Percentiles rank a stretch among this genome's conserved stretches.
Conservation (phyloP, 2,113 vertebrate genomes). For the Melospiza georgiana region DNA sequence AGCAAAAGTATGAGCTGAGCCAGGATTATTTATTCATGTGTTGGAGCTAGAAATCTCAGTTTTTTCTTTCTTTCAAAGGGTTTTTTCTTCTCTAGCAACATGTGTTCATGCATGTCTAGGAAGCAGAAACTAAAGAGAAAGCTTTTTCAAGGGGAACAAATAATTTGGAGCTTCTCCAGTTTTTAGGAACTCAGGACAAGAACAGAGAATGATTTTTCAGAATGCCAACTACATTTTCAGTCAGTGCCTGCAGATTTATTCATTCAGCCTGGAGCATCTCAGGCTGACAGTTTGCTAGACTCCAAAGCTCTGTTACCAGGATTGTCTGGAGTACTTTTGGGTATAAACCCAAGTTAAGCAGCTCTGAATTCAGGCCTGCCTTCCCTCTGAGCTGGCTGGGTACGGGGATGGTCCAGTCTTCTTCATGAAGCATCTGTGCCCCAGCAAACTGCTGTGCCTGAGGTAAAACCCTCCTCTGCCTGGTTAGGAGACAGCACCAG, state of each 20-base stretch:
- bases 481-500: background rate
- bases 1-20: background rate
- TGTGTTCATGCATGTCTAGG: background rate
- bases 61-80: background rate
- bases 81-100: background rate
- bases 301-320: background rate
- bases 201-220: background rate
- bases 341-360: background rate
- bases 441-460: background rate
- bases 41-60: background rate
- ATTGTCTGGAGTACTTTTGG: background rate
- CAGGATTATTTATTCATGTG: conserved; percentile 37
- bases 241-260: background rate
- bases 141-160: background rate
- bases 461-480: background rate
- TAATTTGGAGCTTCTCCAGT: background rate
- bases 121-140: background rate
- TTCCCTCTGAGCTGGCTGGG: background rate
- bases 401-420: background rate
- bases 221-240: background rate
- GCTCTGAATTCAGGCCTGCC: background rate
- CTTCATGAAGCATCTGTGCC: fast-evolving
- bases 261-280: background rate
- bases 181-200: background rate
- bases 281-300: background rate